phyloP scores from a whole-genome alignment of 2,888 invertebrate species.

The Poecilus cupreus region DNA sequence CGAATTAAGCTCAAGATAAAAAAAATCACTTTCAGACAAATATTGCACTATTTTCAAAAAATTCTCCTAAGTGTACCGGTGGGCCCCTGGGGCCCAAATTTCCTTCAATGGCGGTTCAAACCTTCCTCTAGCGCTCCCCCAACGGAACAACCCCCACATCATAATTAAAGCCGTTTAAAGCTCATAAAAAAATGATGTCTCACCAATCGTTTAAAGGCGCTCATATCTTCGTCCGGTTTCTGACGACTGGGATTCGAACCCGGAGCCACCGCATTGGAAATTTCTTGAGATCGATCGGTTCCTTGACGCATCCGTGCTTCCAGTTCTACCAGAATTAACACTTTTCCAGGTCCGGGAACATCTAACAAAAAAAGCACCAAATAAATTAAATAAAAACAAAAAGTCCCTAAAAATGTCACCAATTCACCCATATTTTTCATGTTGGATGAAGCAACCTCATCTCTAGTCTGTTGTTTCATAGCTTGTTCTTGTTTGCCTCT shows the following conservation, averaged over 20 bases:
- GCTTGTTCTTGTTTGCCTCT: constrained; percentile 76
- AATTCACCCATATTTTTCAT: constrained; percentile 62
- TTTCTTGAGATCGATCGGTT: constrained; percentile 63
- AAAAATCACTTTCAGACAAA: too few relatives aligned
- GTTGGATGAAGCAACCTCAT: constrained; percentile 59
- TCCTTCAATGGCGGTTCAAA: too few relatives aligned
- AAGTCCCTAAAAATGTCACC: too few relatives aligned
- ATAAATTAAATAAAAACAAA: too few relatives aligned
- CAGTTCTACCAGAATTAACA: constrained; percentile 86
- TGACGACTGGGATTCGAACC: constrained; percentile 65
- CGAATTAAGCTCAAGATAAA: too few relatives aligned
- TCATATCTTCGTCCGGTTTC: constrained; percentile 80
- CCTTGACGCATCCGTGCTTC: constrained; percentile 84
- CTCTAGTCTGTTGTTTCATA: constrained; percentile 2
- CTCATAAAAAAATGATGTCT: too few relatives aligned
- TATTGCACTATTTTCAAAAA: too few relatives aligned
- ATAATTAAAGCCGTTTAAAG: too few relatives aligned
- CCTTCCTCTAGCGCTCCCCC: too few relatives aligned
- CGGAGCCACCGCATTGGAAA: constrained; percentile 59
- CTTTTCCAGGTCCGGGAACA: constrained; percentile 78
- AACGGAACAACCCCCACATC: too few relatives aligned
- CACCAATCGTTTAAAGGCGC: constrained; percentile 87
- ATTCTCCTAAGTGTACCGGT: too few relatives aligned
- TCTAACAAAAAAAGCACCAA: constrained; percentile 68
- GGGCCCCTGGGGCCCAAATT: too few relatives aligned